Percentiles rank a stretch among this genome's conserved stretches.
Evolutionary conservation across 2,113 vertebrate genomes (phyloP).

Genomic region (Dipodomys merriami): DNA sequence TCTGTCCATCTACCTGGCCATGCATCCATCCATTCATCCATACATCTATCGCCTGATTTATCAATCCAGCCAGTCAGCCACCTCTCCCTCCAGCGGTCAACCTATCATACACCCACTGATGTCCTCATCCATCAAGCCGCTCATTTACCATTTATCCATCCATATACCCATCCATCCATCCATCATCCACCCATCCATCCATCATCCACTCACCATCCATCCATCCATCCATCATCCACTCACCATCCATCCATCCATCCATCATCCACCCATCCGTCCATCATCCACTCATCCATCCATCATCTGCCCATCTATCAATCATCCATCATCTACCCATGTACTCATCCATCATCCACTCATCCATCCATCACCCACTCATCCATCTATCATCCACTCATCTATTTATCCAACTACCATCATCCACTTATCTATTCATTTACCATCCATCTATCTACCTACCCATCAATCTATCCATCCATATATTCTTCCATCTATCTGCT

Average conservation of each 20-base stretch:
- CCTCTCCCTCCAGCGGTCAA: not conserved
- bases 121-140: too few species aligned
- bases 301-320: too few species aligned
- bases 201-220: too few species aligned
- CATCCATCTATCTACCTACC: not conserved
- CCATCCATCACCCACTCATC: too few species aligned
- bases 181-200: not conserved
- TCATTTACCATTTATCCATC: too few species aligned
- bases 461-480: not conserved
- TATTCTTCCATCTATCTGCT: not conserved
- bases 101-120: not conserved
- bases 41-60: not conserved
- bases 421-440: not conserved
- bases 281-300: not conserved
- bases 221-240: not conserved
- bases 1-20: not conserved
- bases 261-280: too few species aligned
- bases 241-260: too few species aligned
- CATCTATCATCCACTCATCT: not conserved
- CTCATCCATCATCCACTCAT: too few species aligned
- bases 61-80: not conserved
- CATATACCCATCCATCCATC: not conserved
- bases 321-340: not conserved
- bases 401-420: not conserved
- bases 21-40: accelerated